Conservation (phyloP, 2,797 vertebrate species). For the Cyprinella venusta region DNA sequence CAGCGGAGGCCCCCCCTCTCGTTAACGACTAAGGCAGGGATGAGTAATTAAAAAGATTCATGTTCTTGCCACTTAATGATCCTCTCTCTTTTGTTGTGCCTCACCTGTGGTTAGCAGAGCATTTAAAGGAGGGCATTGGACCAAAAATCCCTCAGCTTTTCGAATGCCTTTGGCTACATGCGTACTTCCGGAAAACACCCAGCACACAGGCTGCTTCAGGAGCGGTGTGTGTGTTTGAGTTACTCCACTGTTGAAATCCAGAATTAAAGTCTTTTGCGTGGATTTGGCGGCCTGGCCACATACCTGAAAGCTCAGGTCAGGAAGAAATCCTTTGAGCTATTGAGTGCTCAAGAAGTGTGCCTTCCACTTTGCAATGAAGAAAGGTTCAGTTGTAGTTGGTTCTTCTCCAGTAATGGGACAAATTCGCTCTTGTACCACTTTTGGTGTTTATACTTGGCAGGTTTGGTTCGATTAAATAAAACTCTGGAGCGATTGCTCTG, state of each 20-base stretch:
- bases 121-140: slow-evolving; percentile 26
- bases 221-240: background rate
- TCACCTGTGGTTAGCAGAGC: slow-evolving; percentile 70
- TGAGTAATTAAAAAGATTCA: slow-evolving; percentile 81
- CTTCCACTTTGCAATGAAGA: slow-evolving; percentile 56
- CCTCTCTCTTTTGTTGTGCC: slow-evolving; percentile 67
- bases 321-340: slow-evolving; percentile 65
- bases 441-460: background rate
- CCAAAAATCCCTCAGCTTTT: slow-evolving; percentile 30
- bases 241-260: background rate
- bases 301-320: slow-evolving; percentile 67
- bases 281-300: slow-evolving; percentile 58
- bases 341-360: slow-evolving; percentile 64
- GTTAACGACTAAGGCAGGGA: slow-evolving; percentile 75
- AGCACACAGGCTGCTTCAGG: background rate
- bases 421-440: background rate
- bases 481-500: background rate
- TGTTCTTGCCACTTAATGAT: slow-evolving; percentile 76
- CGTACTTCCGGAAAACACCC: slow-evolving; percentile 7
- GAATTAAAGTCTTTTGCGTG: slow-evolving; percentile 20
- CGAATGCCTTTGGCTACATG: slow-evolving; percentile 25
- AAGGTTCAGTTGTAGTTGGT: background rate
- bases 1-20: slow-evolving; percentile 73
- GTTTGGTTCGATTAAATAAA: background rate
- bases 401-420: background rate